Evolutionary conservation across 2,797 vertebrate species (phyloP).

Genomic region (Phalanger gymnotis): DNA sequence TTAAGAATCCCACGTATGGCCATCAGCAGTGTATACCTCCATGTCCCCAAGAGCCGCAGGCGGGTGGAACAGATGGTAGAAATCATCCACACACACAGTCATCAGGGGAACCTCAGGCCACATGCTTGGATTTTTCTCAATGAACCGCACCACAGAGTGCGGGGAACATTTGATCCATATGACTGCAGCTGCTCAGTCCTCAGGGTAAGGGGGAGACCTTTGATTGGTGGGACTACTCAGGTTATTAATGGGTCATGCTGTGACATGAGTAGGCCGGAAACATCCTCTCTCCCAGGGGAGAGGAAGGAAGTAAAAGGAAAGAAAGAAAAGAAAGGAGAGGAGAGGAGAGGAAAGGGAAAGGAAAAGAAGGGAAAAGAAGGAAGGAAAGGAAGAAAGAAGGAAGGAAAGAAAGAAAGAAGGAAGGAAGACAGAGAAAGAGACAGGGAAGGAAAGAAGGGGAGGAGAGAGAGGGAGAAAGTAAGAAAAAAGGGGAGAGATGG

Average conservation of each 20-base stretch:
- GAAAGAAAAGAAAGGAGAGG: background rate
- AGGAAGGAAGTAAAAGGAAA: background rate
- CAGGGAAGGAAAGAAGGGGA: background rate
- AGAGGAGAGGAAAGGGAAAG: background rate
- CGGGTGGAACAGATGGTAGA: constrained; percentile 75
- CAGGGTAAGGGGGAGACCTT: constrained; percentile 48
- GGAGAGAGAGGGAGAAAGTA: background rate
- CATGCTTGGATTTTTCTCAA: constrained; percentile 81
- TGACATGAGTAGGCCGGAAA: constrained; percentile 81
- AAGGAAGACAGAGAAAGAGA: too few species aligned
- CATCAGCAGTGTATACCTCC: constrained; percentile 79
- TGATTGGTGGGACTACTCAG: constrained; percentile 62
- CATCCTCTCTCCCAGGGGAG: constrained; percentile 78
- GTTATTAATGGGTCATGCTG: constrained; percentile 80
- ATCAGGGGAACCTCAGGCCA: constrained; percentile 76
- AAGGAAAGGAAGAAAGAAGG: background rate
- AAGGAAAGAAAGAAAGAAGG: background rate
- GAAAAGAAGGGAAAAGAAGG: background rate
- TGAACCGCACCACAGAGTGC: constrained; percentile 52
- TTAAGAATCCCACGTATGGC: constrained; percentile 81
- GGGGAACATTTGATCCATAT: constrained; percentile 62
- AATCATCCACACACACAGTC: constrained; percentile 79
- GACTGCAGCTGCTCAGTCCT: constrained; percentile 66
- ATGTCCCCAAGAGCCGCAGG: constrained; percentile 68
- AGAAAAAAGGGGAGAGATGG: rapidly evolving